Percentiles rank a stretch among this genome's conserved stretches.
Evolutionary conservation across 1,140 invertebrate species (phyloP).

Genomic region (Mya arenaria): DNA sequence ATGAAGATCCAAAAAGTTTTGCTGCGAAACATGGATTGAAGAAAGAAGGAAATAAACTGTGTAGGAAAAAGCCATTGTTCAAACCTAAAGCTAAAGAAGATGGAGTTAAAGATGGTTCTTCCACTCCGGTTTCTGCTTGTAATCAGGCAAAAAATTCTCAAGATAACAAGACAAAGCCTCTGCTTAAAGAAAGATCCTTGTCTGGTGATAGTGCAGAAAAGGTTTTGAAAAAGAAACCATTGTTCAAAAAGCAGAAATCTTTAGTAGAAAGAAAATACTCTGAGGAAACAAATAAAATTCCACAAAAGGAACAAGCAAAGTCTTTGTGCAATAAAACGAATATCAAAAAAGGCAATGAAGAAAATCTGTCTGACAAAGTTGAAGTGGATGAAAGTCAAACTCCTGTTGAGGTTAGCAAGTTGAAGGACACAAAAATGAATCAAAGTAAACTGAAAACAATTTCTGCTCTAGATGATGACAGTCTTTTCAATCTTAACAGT

Average conservation of each 20-base stretch:
- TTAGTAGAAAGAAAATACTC: not conserved
- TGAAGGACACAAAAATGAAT: not conserved
- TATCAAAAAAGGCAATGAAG: too few relatives aligned
- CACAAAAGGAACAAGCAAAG: not conserved
- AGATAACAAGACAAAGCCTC: conserved; percentile 37
- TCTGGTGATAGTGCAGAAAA: not conserved
- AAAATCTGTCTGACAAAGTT: too few relatives aligned
- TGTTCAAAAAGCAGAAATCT: conserved; percentile 21
- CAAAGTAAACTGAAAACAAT: not conserved
- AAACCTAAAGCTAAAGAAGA: not conserved
- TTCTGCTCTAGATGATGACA: not conserved
- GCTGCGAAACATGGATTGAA: too few relatives aligned
- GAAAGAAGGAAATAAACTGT: not conserved
- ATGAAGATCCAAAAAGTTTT: too few relatives aligned
- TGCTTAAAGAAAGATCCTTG: conserved; percentile 37
- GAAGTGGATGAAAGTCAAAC: too few relatives aligned
- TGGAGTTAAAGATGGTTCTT: not conserved
- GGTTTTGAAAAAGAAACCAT: not conserved
- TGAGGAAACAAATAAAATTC: not conserved
- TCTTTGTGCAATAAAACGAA: too few relatives aligned
- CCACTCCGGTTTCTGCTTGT: not conserved
- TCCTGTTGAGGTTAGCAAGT: too few relatives aligned
- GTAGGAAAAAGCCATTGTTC: conserved; percentile 29
- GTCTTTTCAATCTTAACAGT: not conserved
- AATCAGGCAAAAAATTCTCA: not conserved